Percentiles rank a stretch among this genome's conserved stretches.
Evolutionary conservation across 1,140 invertebrate genomes (phyloP).

Genomic region (Caenorhabditis tropicalis): DNA sequence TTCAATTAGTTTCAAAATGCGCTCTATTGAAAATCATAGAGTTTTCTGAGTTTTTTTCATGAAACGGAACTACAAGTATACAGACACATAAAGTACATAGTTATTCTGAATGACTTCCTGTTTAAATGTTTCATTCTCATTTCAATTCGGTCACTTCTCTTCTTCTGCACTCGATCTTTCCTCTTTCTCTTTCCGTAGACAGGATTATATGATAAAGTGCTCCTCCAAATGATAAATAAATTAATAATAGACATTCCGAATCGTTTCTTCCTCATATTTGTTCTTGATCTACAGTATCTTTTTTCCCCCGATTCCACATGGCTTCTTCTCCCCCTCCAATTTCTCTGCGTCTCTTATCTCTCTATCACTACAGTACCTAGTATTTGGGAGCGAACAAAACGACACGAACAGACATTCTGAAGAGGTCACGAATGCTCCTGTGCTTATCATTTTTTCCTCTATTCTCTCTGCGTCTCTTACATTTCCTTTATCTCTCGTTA

Average conservation of each 20-base stretch:
- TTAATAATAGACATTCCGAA: not conserved
- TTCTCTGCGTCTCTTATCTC: not conserved
- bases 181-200: not conserved
- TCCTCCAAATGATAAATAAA: not conserved
- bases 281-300: not conserved
- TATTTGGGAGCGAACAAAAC: not conserved
- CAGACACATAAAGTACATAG: not conserved
- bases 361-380: not conserved
- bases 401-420: conserved; percentile 30
- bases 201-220: not conserved
- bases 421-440: conserved; percentile 31
- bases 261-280: not conserved
- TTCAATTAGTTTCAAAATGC: not conserved
- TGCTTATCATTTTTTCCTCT: not conserved
- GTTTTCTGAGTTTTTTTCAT: not conserved
- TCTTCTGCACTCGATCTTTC: conserved; percentile 1
- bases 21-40: not conserved
- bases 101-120: not conserved
- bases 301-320: not conserved
- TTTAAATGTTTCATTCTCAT: not conserved
- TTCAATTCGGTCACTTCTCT: not conserved
- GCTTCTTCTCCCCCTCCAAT: not conserved
- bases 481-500: not conserved
- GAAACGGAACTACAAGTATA: not conserved
- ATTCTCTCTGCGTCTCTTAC: not conserved